Evolutionary conservation across 2,888 invertebrate genomes (phyloP), one percentile per base, ranked within the genome.

Genomic region (Leucophora obtusa): DNA sequence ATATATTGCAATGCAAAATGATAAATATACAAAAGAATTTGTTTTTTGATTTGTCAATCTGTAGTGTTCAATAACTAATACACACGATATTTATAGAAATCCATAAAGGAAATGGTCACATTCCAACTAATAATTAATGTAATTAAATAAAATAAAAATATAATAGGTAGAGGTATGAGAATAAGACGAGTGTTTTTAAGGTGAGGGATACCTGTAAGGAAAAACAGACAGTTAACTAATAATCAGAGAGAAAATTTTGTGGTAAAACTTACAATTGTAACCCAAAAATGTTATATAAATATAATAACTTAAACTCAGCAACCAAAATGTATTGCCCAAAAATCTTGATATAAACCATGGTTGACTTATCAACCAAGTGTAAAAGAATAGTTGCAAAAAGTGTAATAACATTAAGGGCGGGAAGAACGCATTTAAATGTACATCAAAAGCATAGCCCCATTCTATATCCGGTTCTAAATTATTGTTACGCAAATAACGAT

Each of bases 391-490:
- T 89, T 98, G 96, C 85, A 98, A 93, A 85, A 97, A 95, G 89
- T 99, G 98, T 72, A 99, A 92, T 84, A 99, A 93, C 83, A 98
- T 95, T 15, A 99, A 92, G 1, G 98, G 95, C n/a, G 99, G 99
- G 91, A 98, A 98, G 91, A 98, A 97, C 3, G 99, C 99, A 91
- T 99, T 99, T 85, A 99, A 93, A 91, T 99, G 99, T 6, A 99
- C 97, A 90, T 99, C 99, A 91, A 99, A 99, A 17, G 97, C 95
- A 91, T 98, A 99, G 24, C 97, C 99, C 99, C 99, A 99, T 91
- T 99, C 99, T 84, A 98, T 97, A 72, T 89, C 90, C 0, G 89
- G 87, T 68, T 90, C 90, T 8, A 88, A 73, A 70, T 83, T 87
- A 71, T 85, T 90, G 43, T 84, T 86, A 11, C 90, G 86, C 33